Conservation (phyloP, 2,888 invertebrate species). For the Troides oblongomaculatus region DNA sequence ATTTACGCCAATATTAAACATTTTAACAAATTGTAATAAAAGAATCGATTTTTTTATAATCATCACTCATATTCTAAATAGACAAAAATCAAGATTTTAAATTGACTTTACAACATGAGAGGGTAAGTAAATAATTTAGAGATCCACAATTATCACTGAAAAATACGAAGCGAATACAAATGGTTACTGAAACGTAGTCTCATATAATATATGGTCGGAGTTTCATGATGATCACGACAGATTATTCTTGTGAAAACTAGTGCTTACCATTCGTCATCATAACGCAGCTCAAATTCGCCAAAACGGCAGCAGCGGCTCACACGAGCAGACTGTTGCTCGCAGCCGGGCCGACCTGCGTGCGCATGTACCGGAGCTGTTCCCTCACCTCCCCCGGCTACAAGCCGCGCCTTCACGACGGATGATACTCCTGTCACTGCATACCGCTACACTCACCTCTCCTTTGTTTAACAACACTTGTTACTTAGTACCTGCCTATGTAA, state of each 20-base stretch:
- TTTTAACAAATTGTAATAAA: no score
- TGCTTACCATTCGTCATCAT: conserved; percentile 74
- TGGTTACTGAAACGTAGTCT: neutral
- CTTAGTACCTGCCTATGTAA: conserved; percentile 15
- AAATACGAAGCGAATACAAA: conserved; percentile 31
- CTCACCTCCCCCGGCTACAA: conserved; percentile 36
- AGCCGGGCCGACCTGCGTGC: conserved; percentile 67
- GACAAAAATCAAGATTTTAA: conserved; percentile 3
- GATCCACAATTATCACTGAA: conserved; percentile 61
- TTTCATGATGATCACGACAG: conserved; percentile 32
- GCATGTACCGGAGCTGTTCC: conserved; percentile 45
- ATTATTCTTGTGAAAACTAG: conserved; percentile 39
- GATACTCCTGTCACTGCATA: conserved; percentile 41
- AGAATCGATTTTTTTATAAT: no score
- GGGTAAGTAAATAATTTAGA: conserved; percentile 68
- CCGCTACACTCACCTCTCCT: conserved; percentile 50
- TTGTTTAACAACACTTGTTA: conserved; percentile 45
- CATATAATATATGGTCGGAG: conserved; percentile 27
- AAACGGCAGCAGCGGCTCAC: conserved; percentile 65
- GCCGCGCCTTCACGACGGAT: conserved; percentile 32
- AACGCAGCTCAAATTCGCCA: conserved; percentile 53
- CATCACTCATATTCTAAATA: neutral
- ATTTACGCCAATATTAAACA: no score
- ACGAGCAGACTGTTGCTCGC: conserved; percentile 76
- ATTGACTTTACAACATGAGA: conserved; percentile 39